These are phyloP conservation scores for Anodontia alba DNA, from an alignment of 2,888 invertebrate genomes.

Conservation along the genomic window DNA sequence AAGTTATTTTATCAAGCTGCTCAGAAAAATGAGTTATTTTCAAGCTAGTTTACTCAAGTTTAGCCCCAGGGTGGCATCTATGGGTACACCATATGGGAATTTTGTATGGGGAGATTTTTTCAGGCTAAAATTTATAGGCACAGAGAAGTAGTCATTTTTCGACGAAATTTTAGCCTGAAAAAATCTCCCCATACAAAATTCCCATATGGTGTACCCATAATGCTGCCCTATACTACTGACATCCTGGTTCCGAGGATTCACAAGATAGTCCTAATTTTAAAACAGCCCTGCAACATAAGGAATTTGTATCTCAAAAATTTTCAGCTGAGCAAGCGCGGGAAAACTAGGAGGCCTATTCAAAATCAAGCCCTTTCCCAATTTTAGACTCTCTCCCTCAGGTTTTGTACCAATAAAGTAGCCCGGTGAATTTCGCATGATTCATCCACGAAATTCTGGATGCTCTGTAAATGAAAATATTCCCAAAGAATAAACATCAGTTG, in stretches of 20 bases:
- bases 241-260: background rate
- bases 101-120: no score
- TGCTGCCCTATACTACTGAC: no score
- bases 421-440: background rate
- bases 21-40: no score
- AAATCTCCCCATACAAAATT: no score
- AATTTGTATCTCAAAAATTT: background rate
- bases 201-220: no score
- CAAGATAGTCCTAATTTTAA: background rate
- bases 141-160: no score
- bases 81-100: no score
- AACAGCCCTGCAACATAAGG: background rate
- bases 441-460: background rate
- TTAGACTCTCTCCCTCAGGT: background rate
- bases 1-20: no score
- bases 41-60: no score
- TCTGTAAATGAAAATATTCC: slow-evolving; percentile 1
- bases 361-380: background rate
- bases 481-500: background rate
- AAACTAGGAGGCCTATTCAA: background rate
- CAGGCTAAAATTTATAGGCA: no score
- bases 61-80: no score
- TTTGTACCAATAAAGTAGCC: background rate
- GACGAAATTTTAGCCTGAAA: no score
- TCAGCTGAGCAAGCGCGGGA: background rate